These are phyloP conservation scores for Celastrina argiolus DNA, from an alignment of 2,888 invertebrate species.

Conservation along the genomic window DNA sequence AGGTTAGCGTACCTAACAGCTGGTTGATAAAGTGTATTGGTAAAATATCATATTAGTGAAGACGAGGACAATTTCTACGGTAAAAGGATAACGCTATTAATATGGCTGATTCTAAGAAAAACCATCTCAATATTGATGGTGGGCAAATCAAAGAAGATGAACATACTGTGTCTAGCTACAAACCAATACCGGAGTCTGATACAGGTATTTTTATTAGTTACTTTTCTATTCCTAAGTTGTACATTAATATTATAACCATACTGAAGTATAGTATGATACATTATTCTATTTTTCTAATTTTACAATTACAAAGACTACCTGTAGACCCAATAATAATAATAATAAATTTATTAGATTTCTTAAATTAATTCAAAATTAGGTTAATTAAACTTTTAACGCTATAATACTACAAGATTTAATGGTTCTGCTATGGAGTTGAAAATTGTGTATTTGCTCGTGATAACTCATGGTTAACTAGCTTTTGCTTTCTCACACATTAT, in stretches of 20 bases:
- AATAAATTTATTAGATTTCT: too few relatives aligned
- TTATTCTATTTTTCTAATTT: too few relatives aligned
- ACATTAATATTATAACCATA: too few relatives aligned
- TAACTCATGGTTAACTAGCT: background rate
- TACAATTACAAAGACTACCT: too few relatives aligned
- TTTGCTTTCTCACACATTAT: background rate
- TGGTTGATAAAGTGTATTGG: background rate
- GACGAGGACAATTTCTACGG: background rate
- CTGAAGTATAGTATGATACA: too few relatives aligned
- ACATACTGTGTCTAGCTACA: constrained; percentile 67
- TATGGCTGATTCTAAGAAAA: constrained; percentile 68
- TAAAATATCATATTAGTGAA: background rate
- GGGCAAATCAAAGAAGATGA: constrained; percentile 72
- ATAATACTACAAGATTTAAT: background rate
- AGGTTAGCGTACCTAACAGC: background rate
- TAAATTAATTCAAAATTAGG: too few relatives aligned
- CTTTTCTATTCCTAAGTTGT: too few relatives aligned
- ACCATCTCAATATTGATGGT: constrained; percentile 65
- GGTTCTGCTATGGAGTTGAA: background rate
- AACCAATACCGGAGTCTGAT: constrained; percentile 77
- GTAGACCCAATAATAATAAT: too few relatives aligned
- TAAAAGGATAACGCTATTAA: constrained; percentile 35
- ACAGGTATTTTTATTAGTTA: constrained; percentile 65
- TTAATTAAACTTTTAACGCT: background rate
- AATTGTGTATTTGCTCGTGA: background rate